Evolutionary conservation across 2,113 vertebrate species (phyloP).

Genomic region (Nipponia nippon): DNA sequence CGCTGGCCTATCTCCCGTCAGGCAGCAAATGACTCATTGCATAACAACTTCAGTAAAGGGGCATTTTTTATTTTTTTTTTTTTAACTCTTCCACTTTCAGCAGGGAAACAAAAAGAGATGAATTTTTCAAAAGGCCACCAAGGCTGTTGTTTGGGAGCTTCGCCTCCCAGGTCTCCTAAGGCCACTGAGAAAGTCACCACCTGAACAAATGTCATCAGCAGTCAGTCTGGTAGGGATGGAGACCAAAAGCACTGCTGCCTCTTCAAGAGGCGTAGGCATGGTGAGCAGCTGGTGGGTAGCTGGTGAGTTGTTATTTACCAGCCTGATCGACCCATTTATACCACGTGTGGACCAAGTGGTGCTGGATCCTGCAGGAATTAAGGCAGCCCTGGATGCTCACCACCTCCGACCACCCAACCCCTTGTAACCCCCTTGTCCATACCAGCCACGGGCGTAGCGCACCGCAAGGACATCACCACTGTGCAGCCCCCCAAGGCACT

Average conservation of each 20-base stretch:
- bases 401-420: neutral
- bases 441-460: accelerated
- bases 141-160: neutral
- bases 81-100: neutral
- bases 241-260: neutral
- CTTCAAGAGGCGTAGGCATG: accelerated
- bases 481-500: neutral
- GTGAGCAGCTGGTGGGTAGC: neutral
- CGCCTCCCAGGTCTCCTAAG: neutral
- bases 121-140: neutral
- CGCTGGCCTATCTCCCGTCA: neutral
- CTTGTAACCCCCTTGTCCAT: neutral
- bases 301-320: neutral
- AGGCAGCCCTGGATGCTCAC: neutral
- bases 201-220: neutral
- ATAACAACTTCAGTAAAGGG: neutral
- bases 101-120: neutral
- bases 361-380: neutral
- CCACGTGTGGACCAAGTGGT: accelerated
- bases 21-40: neutral
- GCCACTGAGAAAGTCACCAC: neutral
- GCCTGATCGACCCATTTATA: neutral
- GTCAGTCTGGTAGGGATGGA: neutral
- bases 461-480: neutral
- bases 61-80: neutral